Evolutionary conservation across 1,140 invertebrate species (phyloP).

Genomic region (Mamestra configurata): DNA sequence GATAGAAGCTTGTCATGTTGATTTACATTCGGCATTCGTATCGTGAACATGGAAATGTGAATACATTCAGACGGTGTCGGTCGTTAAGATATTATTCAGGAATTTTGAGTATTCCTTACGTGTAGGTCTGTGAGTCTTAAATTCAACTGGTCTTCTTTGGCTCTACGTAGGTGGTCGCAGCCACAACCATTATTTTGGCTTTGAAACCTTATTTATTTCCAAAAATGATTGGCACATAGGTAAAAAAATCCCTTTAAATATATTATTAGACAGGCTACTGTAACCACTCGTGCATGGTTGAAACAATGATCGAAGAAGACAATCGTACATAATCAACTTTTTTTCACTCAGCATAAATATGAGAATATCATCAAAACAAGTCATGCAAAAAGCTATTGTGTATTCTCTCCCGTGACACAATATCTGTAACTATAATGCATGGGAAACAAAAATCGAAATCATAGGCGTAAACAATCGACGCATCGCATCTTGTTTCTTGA

Average conservation of each 20-base stretch:
- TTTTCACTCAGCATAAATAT: background rate
- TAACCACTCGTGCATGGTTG: background rate
- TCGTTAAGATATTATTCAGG: background rate
- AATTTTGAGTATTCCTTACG: background rate
- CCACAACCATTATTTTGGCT: no score
- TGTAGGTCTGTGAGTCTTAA: background rate
- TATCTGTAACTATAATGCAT: background rate
- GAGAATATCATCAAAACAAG: background rate
- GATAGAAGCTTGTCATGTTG: background rate
- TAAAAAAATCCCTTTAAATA: no score
- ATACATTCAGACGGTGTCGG: background rate
- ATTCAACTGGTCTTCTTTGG: background rate
- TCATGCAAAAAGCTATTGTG: background rate
- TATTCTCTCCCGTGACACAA: conserved; percentile 10
- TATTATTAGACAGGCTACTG: no score
- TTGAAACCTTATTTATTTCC: no score
- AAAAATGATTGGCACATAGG: no score
- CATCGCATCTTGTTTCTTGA: background rate
- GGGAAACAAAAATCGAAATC: conserved; percentile 27
- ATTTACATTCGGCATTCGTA: conserved; percentile 22
- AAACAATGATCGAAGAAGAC: background rate
- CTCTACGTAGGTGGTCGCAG: no score
- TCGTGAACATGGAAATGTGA: background rate
- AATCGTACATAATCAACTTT: background rate
- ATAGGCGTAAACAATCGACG: background rate